Percentiles rank a stretch among this genome's conserved stretches.
Conservation (phyloP, 1,140 invertebrate species). For the Elysia chlorotica region DNA sequence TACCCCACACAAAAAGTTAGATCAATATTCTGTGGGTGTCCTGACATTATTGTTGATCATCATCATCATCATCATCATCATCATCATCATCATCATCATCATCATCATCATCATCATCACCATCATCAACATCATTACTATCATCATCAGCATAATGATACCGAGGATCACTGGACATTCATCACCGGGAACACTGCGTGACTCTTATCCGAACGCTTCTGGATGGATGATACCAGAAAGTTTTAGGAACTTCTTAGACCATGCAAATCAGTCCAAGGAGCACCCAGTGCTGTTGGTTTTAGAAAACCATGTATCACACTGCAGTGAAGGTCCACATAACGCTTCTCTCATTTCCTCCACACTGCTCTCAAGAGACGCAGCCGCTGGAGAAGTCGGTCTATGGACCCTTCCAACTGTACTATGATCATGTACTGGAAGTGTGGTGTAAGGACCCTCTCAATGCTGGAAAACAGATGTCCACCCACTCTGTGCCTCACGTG, state of each 20-base stretch:
- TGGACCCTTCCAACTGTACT: slow-evolving; percentile 25
- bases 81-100: too few relatives aligned
- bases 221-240: slow-evolving; percentile 17
- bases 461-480: background rate
- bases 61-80: too few relatives aligned
- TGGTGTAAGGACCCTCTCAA: background rate
- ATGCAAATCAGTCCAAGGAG: background rate
- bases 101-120: too few relatives aligned
- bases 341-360: slow-evolving; percentile 34
- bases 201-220: slow-evolving; percentile 3
- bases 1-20: too few relatives aligned
- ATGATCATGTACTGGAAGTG: background rate
- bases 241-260: background rate
- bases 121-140: too few relatives aligned
- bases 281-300: slow-evolving; percentile 31
- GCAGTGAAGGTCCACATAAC: slow-evolving; percentile 34
- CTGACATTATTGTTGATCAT: too few relatives aligned
- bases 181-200: background rate
- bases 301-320: slow-evolving; percentile 38
- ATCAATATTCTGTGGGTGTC: too few relatives aligned
- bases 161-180: background rate
- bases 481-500: background rate
- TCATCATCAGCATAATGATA: too few relatives aligned
- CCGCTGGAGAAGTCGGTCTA: slow-evolving; percentile 37
- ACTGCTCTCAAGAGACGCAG: slow-evolving; percentile 41